These are phyloP conservation scores for Peucedramus taeniatus DNA, from an alignment of 2,113 vertebrate species.

Conservation along the genomic window DNA sequence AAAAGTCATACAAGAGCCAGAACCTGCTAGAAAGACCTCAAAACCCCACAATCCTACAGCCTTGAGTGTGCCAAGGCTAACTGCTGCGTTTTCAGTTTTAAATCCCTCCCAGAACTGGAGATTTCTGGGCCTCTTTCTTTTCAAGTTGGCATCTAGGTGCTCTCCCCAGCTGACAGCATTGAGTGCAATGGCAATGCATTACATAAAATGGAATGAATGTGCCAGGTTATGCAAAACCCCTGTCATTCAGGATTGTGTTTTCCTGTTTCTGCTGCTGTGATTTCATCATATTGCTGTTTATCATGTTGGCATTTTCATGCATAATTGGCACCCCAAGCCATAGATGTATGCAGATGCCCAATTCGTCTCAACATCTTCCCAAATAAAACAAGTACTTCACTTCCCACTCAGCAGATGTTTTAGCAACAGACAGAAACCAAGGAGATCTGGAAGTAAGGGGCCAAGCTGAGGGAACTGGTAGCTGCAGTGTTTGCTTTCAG, in stretches of 20 bases:
- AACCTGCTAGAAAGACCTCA: background rate
- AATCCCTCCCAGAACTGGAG: background rate
- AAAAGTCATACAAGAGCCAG: background rate
- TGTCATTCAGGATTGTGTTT: conserved; percentile 6
- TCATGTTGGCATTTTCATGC: background rate
- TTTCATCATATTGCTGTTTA: conserved; percentile 16
- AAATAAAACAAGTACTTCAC: background rate
- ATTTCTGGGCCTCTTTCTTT: background rate
- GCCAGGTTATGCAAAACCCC: background rate
- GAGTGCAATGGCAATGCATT: background rate
- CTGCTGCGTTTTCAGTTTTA: background rate
- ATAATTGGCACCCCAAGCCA: background rate
- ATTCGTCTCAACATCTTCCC: background rate
- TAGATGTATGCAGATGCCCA: background rate
- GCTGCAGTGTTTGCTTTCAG: background rate
- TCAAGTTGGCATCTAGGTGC: background rate
- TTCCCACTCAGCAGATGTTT: conserved; percentile 50
- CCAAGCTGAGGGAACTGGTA: background rate
- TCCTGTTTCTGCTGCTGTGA: conserved; percentile 2
- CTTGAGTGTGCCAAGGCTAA: background rate
- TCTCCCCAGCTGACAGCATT: background rate
- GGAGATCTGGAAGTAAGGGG: background rate
- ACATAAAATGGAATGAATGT: background rate
- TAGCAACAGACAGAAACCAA: background rate
- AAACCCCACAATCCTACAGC: background rate